These are phyloP conservation scores for Lottia gigantea DNA, from an alignment of 2,888 invertebrate species.

Conservation along the genomic window DNA sequence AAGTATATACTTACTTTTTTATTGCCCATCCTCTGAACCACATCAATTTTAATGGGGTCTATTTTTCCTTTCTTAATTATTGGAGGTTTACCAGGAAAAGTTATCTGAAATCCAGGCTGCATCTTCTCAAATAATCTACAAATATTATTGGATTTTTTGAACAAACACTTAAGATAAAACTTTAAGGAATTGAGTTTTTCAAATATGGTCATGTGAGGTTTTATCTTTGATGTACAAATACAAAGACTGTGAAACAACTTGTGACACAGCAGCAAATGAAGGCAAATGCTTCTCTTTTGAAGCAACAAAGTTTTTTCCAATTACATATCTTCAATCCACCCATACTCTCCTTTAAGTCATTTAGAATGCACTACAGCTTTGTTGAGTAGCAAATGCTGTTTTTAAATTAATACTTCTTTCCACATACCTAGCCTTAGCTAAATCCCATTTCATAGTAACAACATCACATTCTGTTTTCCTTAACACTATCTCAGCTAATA, in stretches of 20 bases:
- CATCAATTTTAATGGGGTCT: conserved; percentile 81
- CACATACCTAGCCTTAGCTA: conserved; percentile 74
- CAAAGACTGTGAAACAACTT: background rate
- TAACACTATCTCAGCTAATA: conserved; percentile 69
- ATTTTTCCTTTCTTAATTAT: conserved; percentile 77
- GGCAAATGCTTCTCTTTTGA: no score
- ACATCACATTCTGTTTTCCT: conserved; percentile 63
- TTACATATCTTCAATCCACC: no score
- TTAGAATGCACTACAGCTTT: no score
- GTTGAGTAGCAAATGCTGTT: no score
- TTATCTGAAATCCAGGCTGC: conserved; percentile 79
- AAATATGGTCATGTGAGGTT: no score
- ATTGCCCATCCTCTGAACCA: conserved; percentile 83
- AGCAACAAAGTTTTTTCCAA: no score
- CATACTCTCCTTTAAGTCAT: no score
- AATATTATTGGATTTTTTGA: background rate
- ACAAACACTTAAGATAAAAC: background rate
- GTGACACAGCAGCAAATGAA: no score
- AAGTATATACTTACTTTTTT: conserved; percentile 77
- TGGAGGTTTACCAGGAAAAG: conserved; percentile 69
- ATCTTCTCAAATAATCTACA: conserved; percentile 75
- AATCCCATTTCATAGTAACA: conserved; percentile 76
- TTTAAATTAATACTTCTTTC: background rate
- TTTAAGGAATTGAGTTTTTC: no score
- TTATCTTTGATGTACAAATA: background rate